Percentiles rank a stretch among this genome's conserved stretches.
Evolutionary conservation across 2,797 vertebrate genomes (phyloP).

Genomic region (Chiroxiphia lanceolata): DNA sequence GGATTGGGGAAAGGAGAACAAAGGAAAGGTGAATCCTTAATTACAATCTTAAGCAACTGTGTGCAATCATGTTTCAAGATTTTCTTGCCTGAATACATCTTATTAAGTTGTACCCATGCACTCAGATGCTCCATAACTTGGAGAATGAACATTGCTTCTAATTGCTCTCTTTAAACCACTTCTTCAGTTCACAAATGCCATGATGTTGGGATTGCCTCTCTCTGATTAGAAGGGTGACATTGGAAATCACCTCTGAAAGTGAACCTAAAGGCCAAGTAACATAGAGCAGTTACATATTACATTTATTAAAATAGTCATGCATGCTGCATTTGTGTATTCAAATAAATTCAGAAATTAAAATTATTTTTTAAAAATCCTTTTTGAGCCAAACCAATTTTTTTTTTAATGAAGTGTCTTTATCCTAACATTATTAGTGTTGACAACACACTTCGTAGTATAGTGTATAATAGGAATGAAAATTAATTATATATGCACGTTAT

Average conservation of each 20-base stretch:
- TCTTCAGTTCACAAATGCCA: background rate
- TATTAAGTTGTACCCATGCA: slow-evolving; percentile 31
- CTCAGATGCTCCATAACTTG: background rate
- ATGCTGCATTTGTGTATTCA: background rate
- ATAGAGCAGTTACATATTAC: background rate
- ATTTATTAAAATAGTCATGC: background rate
- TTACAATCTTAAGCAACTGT: slow-evolving; percentile 34
- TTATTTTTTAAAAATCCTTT: background rate
- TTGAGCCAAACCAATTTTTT: background rate
- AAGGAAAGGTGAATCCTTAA: slow-evolving; percentile 50
- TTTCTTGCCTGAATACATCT: slow-evolving; percentile 57
- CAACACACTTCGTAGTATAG: background rate
- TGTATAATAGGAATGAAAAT: background rate
- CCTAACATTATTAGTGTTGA: background rate
- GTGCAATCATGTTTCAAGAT: slow-evolving; percentile 50
- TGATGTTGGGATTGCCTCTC: background rate
- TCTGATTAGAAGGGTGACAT: background rate
- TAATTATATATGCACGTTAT: slow-evolving; percentile 28
- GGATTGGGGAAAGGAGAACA: slow-evolving; percentile 32
- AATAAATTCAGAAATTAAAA: background rate
- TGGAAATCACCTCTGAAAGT: background rate
- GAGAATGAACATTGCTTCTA: slow-evolving; percentile 14
- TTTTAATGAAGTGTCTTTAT: background rate
- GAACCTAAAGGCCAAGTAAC: background rate
- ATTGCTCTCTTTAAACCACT: slow-evolving; percentile 35